Conservation (phyloP, 2,797 vertebrate species). For the Chelmon rostratus region DNA sequence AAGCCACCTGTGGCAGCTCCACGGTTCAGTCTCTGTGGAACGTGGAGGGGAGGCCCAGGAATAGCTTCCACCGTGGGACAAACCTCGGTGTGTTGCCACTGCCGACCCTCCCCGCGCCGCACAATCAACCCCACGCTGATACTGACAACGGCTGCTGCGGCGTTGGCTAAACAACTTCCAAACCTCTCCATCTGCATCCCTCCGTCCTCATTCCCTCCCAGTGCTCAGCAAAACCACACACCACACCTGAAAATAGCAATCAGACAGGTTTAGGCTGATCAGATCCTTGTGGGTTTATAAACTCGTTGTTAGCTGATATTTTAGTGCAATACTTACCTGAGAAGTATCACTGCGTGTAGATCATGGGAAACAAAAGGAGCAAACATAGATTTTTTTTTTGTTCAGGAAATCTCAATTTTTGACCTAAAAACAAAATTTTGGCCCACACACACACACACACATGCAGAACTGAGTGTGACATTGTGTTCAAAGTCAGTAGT, state of each 20-base stretch:
- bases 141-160: not conserved
- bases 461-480: constrained; percentile 27
- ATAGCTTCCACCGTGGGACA: constrained; percentile 78
- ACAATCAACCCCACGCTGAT: constrained; percentile 58
- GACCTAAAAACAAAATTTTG: not conserved
- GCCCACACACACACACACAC: not conserved
- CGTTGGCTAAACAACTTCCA: constrained; percentile 51
- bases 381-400: not conserved
- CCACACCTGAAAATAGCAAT: constrained; percentile 45
- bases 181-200: constrained; percentile 23
- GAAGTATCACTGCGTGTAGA: not conserved
- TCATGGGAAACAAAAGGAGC: not conserved
- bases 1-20: constrained; percentile 78
- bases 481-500: constrained; percentile 42
- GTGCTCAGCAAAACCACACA: not conserved
- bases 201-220: constrained; percentile 9
- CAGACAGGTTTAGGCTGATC: constrained; percentile 28
- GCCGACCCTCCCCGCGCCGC: not conserved
- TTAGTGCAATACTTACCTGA: constrained; percentile 4
- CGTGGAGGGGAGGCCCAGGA: constrained; percentile 70
- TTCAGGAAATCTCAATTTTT: not conserved
- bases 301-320: constrained; percentile 8
- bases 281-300: constrained; percentile 8
- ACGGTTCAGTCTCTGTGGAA: constrained; percentile 55
- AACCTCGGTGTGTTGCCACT: constrained; percentile 25